A percentile compares a stretch with the other conserved stretches of the same genome.
Conservation (phyloP, 2,113 vertebrate species). For the Nipponia nippon region DNA sequence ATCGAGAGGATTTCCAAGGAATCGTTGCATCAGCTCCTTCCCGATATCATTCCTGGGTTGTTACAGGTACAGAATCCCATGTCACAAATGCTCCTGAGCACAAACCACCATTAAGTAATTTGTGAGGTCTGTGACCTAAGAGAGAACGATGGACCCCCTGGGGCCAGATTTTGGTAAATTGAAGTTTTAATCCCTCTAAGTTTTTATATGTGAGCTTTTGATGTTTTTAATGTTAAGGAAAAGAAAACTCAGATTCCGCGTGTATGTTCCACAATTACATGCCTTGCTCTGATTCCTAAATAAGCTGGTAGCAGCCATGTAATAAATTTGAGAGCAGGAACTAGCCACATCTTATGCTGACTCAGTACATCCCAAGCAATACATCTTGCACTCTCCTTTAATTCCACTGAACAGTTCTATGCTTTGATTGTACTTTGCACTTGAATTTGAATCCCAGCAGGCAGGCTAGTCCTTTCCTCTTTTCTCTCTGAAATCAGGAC, state of each 20-base stretch:
- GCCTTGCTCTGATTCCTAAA: not conserved
- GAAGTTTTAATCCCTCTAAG: not conserved
- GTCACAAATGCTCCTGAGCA: not conserved
- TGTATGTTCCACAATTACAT: not conserved
- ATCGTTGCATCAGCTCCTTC: constrained; percentile 86
- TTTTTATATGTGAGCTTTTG: not conserved
- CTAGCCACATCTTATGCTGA: not conserved
- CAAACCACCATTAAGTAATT: not conserved
- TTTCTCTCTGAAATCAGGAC: not conserved
- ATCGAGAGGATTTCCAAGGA: constrained; percentile 94
- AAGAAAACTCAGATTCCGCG: not conserved
- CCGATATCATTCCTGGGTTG: constrained; percentile 93
- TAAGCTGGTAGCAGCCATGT: not conserved
- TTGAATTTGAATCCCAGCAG: not conserved
- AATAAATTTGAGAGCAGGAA: not conserved
- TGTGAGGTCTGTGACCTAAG: not conserved
- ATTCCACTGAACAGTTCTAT: not conserved
- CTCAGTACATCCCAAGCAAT: not conserved
- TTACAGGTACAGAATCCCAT: constrained; percentile 82
- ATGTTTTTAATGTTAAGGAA: not conserved
- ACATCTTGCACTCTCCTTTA: not conserved
- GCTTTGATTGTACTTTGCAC: not conserved
- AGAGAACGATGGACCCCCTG: not conserved
- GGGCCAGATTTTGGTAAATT: not conserved
- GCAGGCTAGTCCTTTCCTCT: not conserved